Evolutionary conservation across 2,888 invertebrate genomes (phyloP).

Genomic region (Dromius quadrimaculatus): DNA sequence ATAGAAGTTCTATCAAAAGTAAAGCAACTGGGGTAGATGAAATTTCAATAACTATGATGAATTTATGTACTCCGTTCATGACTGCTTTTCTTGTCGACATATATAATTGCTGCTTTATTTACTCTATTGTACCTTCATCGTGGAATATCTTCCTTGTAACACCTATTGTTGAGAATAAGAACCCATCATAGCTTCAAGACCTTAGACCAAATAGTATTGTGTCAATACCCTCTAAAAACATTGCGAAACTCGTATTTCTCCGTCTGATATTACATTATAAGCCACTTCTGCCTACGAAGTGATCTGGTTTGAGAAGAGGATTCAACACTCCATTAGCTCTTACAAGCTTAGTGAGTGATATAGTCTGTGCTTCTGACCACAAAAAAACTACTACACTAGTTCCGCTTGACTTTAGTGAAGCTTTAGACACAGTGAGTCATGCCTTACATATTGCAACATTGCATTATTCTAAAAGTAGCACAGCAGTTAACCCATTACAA

Average conservation of each 20-base stretch:
- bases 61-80: background rate
- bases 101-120: too few species aligned
- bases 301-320: background rate
- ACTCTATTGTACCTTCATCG: background rate
- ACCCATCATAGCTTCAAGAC: background rate
- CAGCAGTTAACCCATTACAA: background rate
- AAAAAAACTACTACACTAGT: background rate
- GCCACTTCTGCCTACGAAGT: background rate
- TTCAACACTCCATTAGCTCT: background rate
- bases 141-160: background rate
- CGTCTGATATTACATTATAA: background rate
- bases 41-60: background rate
- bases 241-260: background rate
- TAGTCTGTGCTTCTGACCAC: background rate
- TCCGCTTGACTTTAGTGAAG: background rate
- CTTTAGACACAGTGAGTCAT: background rate
- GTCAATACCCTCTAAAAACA: background rate
- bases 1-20: background rate
- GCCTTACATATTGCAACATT: background rate
- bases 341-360: background rate
- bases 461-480: background rate
- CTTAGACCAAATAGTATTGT: background rate
- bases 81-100: too few species aligned
- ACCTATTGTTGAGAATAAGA: background rate
- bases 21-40: background rate